Conservation (phyloP, 1,140 invertebrate genomes). For the Anastrepha obliqua region DNA sequence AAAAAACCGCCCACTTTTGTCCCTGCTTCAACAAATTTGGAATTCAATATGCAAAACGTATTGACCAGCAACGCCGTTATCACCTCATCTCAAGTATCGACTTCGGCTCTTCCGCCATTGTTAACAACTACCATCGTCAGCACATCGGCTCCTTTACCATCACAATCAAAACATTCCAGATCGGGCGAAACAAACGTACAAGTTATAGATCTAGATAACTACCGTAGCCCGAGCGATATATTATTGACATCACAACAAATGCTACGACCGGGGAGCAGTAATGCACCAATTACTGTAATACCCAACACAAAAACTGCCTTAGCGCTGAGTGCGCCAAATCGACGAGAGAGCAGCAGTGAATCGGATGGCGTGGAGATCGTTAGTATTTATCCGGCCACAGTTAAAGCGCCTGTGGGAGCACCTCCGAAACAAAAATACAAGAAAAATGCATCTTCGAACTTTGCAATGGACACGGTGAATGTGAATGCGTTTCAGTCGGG, state of each 20-base stretch:
- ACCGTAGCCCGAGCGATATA: slow-evolving; percentile 67
- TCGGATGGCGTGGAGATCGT: slow-evolving; percentile 72
- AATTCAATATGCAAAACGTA: slow-evolving; percentile 63
- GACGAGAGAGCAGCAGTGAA: slow-evolving; percentile 69
- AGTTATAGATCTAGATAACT: slow-evolving; percentile 70
- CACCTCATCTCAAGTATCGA: slow-evolving; percentile 29
- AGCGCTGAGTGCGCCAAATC: slow-evolving; percentile 54
- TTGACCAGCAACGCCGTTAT: slow-evolving; percentile 58
- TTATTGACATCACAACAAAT: slow-evolving; percentile 69
- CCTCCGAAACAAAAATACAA: slow-evolving; percentile 51
- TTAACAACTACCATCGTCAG: slow-evolving; percentile 52
- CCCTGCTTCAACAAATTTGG: slow-evolving; percentile 63
- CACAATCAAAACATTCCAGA: slow-evolving; percentile 63
- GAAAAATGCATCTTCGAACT: slow-evolving; percentile 46
- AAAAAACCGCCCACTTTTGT: slow-evolving; percentile 58
- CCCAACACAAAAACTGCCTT: slow-evolving; percentile 55
- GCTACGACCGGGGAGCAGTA: slow-evolving; percentile 4
- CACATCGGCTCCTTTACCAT: slow-evolving; percentile 13
- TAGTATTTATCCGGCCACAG: slow-evolving; percentile 64
- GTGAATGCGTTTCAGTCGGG: not conserved
- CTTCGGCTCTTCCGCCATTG: slow-evolving; percentile 56
- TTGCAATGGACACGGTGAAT: not conserved
- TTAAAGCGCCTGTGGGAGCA: slow-evolving; percentile 67
- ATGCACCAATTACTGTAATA: not conserved
- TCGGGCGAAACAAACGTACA: slow-evolving; percentile 57